Evolutionary conservation across 2,888 invertebrate species (phyloP).

Genomic region (Pedicia rivosa): DNA sequence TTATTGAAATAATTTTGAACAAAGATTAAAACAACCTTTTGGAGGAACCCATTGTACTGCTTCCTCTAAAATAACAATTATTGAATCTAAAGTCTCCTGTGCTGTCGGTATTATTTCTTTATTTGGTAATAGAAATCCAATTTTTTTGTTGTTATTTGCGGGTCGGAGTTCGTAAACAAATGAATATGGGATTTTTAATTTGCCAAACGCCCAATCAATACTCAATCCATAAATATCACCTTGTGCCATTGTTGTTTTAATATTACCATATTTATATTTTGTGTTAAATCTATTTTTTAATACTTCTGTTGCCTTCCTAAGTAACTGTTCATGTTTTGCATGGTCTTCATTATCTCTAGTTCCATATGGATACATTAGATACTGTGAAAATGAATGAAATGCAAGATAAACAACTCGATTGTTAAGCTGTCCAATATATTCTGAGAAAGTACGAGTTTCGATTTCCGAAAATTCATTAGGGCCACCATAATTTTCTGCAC

Average conservation of each 20-base stretch:
- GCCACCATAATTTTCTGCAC: slow-evolving; percentile 69
- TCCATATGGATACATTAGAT: slow-evolving; percentile 75
- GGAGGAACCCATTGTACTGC: too few relatives aligned
- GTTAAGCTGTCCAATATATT: too few relatives aligned
- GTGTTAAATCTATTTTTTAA: too few relatives aligned
- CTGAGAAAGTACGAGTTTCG: slow-evolving; percentile 55
- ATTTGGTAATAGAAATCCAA: slow-evolving; percentile 77
- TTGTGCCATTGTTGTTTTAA: too few relatives aligned
- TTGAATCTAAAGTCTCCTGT: slow-evolving; percentile 55
- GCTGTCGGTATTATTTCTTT: slow-evolving; percentile 57
- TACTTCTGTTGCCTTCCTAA: too few relatives aligned
- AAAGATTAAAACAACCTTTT: too few relatives aligned
- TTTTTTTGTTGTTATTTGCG: slow-evolving; percentile 56
- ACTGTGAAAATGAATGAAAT: slow-evolving; percentile 76
- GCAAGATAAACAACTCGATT: too few relatives aligned
- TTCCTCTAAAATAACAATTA: too few relatives aligned
- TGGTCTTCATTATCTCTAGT: slow-evolving; percentile 54
- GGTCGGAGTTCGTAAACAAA: slow-evolving; percentile 84
- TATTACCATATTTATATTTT: too few relatives aligned
- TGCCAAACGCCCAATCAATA: slow-evolving; percentile 85
- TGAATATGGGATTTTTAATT: slow-evolving; percentile 65
- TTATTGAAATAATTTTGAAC: too few relatives aligned
- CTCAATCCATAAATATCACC: too few relatives aligned
- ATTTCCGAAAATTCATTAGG: slow-evolving; percentile 70
- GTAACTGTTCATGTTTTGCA: too few relatives aligned